Evolutionary conservation across 2,797 vertebrate species (phyloP), one percentile per base, ranked within the genome.

Genomic region (Monodelphis domestica): DNA sequence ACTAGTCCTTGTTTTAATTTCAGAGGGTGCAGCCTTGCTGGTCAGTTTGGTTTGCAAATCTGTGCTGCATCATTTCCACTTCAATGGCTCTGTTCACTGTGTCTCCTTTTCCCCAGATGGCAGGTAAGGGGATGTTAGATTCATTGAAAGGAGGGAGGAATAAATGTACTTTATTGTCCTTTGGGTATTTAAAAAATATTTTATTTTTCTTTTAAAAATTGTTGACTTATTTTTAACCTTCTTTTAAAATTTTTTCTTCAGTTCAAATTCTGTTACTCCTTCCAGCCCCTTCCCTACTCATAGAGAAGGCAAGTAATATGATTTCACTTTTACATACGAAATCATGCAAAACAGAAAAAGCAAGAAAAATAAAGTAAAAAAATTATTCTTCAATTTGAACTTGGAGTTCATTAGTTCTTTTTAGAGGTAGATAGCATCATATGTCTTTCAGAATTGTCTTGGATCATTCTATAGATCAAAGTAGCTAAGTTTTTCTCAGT

Each of bases 51-150:
- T 99, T 53, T 99, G 99, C 53, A 98, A 99, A 90, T 99, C 99
- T 0, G 97, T 99, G 91, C 99, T 99, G 33, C 99, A 99, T 98
- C 98, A 97, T n/a, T 99, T 99, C 96, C 98, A 99, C 97, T 99
- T 99, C 95, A 99, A 99, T 97, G 99, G 99, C 94, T 99, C 99
- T 0, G 99, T 99, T 95, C 99, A 98, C 96, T 99, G 99, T 84
- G 95, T 99, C 97, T 98, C 98, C 95, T 99, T 99, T 98, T 99
- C 99, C 4, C 99, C 99, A 0, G 99, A 99, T 33, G 99, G 99
- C 98, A 99, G 99, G 99, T 99, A 91, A 97, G 97, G 90, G 9
- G n/a, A 14, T 88, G 1, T 2, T 53, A 1, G 24, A 12, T 84
- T 84, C 26, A 45, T 84, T 45, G 54, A 3, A 88, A 50, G 5